phyloP scores from a whole-genome alignment of 2,113 vertebrate genomes.

The Istiophorus platypterus region DNA sequence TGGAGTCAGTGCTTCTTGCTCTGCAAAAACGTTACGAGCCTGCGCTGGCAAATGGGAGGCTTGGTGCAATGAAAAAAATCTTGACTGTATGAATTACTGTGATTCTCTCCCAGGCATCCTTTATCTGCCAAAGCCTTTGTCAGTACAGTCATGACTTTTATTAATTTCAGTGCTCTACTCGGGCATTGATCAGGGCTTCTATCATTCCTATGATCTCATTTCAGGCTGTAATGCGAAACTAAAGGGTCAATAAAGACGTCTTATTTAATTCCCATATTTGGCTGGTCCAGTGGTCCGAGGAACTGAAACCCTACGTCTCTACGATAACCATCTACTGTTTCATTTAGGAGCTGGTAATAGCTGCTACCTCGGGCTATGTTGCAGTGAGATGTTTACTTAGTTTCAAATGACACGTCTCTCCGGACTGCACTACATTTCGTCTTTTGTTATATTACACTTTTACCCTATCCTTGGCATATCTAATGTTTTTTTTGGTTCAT shows the following conservation, averaged over 20 bases:
- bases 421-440: neutral
- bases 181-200: constrained; percentile 68
- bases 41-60: constrained; percentile 1
- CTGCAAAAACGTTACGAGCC: constrained; percentile 19
- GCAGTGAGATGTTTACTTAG: constrained; percentile 36
- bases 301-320: constrained; percentile 43
- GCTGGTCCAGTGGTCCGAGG: constrained; percentile 49
- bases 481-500: neutral
- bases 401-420: constrained; percentile 46
- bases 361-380: constrained; percentile 9
- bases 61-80: constrained; percentile 5
- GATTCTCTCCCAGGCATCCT: constrained; percentile 22
- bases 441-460: constrained; percentile 11
- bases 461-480: neutral
- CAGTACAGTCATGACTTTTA: constrained; percentile 72
- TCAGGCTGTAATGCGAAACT: constrained; percentile 77
- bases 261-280: constrained; percentile 64
- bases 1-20: neutral
- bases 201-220: constrained; percentile 74
- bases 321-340: constrained; percentile 61
- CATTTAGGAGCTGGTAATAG: constrained; percentile 37
- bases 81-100: constrained; percentile 19
- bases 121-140: constrained; percentile 64
- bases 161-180: constrained; percentile 69
- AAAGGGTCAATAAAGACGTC: constrained; percentile 76